Percentiles rank a stretch among this genome's conserved stretches.
These are phyloP conservation scores for Hyposoter dolosus DNA, from an alignment of 2,888 invertebrate species.

Conservation along the genomic window DNA sequence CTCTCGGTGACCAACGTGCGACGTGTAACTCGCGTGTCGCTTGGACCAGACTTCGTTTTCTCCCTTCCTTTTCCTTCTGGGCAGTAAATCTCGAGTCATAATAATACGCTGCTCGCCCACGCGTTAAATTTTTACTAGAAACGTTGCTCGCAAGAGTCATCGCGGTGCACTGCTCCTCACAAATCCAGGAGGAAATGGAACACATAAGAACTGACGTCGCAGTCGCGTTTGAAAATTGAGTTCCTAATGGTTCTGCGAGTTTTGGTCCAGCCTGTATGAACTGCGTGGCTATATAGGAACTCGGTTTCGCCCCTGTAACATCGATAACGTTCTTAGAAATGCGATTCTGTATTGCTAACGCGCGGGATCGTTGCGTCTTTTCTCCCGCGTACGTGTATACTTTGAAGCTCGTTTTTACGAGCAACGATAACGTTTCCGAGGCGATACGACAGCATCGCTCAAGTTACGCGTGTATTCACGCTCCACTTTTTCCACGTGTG, in stretches of 20 bases:
- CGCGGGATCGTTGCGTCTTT: background rate
- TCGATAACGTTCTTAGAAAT: conserved; percentile 78
- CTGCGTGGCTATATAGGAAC: background rate
- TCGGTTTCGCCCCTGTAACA: conserved; percentile 36
- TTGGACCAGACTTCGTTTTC: conserved; percentile 28
- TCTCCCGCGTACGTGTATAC: conserved; percentile 11
- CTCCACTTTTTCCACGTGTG: conserved; percentile 31
- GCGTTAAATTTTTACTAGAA: conserved; percentile 69
- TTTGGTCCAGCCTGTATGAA: background rate
- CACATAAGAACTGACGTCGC: background rate
- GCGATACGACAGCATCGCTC: conserved; percentile 57
- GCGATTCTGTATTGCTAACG: conserved; percentile 44
- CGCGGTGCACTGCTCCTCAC: conserved; percentile 20
- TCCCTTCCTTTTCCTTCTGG: conserved; percentile 55
- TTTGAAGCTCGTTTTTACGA: conserved; percentile 74
- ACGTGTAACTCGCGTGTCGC: conserved; percentile 62
- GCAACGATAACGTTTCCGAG: conserved; percentile 69
- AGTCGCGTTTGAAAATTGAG: background rate
- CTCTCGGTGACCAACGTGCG: conserved; percentile 55
- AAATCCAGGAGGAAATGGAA: background rate
- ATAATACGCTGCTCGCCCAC: conserved; percentile 74
- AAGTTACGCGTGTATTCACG: conserved; percentile 50
- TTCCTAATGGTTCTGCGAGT: background rate
- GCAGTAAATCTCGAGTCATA: conserved; percentile 76
- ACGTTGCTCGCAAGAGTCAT: conserved; percentile 53